These are phyloP conservation scores for Nesidiocoris tenuis DNA, from an alignment of 2,888 invertebrate species.

Conservation along the genomic window DNA sequence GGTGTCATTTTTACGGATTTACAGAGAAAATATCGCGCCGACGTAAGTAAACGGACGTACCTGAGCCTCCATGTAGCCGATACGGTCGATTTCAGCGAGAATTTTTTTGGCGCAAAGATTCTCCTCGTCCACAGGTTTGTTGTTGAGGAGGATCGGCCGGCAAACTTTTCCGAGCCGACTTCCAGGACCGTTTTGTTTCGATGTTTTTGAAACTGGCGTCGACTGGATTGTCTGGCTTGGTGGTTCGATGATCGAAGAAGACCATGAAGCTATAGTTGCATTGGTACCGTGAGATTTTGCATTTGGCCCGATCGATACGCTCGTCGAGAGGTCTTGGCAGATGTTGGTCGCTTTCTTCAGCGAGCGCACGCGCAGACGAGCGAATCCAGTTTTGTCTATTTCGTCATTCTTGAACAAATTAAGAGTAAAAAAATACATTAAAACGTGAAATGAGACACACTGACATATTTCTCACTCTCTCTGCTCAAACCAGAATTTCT, in stretches of 20 bases:
- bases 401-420: constrained; percentile 45
- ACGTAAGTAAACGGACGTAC: constrained; percentile 9
- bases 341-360: constrained; percentile 37
- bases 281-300: constrained; percentile 9
- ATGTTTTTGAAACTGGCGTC: constrained; percentile 4
- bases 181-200: background rate
- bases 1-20: background rate
- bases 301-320: constrained; percentile 41
- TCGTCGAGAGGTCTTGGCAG: background rate
- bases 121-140: constrained; percentile 8
- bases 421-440: background rate
- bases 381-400: constrained; percentile 47
- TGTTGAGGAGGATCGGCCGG: background rate
- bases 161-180: background rate
- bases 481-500: too few species aligned
- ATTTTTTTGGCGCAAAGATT: constrained; percentile 29
- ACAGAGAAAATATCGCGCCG: background rate
- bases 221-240: background rate
- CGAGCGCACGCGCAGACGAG: constrained; percentile 27
- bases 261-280: constrained; percentile 8
- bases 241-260: background rate
- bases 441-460: background rate
- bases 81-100: constrained; percentile 37
- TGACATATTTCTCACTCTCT: background rate
- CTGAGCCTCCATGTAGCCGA: constrained; percentile 42